Evolutionary conservation across 2,113 vertebrate species (phyloP).

Genomic region (Chlorocebus sabaeus): DNA sequence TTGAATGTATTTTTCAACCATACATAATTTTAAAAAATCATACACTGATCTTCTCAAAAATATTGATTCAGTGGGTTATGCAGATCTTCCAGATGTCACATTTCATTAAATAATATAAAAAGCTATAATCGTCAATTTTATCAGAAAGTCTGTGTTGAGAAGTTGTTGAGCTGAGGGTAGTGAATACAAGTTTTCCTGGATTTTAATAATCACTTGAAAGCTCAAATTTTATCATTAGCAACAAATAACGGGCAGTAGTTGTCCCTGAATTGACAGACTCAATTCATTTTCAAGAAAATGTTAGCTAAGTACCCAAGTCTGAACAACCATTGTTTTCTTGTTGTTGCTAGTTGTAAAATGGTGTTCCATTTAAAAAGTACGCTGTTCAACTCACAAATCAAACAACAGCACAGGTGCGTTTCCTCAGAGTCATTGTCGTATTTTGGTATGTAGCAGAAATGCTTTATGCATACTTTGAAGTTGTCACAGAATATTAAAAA

Average conservation of each 20-base stretch:
- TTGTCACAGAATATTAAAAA: background rate
- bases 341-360: background rate
- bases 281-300: slow-evolving; percentile 30
- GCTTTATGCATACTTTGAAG: background rate
- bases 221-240: background rate
- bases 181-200: background rate
- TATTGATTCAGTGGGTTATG: background rate
- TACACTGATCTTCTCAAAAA: background rate
- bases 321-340: background rate
- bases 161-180: background rate
- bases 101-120: background rate
- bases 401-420: background rate
- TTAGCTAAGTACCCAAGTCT: background rate
- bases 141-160: background rate
- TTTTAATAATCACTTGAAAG: background rate
- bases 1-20: background rate
- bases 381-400: background rate
- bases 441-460: background rate
- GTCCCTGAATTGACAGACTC: background rate
- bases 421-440: background rate
- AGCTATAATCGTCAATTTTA: background rate
- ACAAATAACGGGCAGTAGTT: background rate
- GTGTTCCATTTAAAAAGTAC: background rate
- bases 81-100: background rate
- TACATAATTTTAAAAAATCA: background rate